Percentiles rank a stretch among this genome's conserved stretches.
Conservation (phyloP, 2,113 vertebrate genomes). For the Atrichornis clamosus region DNA sequence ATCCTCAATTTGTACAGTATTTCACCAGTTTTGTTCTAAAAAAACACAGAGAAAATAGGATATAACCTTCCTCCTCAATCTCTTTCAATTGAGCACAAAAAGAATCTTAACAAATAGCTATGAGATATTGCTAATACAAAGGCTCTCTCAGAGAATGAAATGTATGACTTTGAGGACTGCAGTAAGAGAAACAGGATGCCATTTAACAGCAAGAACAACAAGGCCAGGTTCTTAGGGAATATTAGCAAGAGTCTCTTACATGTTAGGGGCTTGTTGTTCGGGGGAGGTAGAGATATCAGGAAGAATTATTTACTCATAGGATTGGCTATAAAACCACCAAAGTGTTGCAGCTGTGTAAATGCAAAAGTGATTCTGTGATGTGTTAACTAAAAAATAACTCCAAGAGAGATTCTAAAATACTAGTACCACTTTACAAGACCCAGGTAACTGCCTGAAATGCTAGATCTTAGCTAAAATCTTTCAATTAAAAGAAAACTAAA, state of each 20-base stretch:
- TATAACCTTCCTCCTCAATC: background rate
- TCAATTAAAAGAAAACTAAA: background rate
- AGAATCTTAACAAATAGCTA: background rate
- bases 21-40: background rate
- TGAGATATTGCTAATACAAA: background rate
- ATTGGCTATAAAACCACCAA: background rate
- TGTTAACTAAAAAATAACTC: background rate
- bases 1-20: background rate
- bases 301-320: background rate
- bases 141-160: background rate
- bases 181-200: background rate
- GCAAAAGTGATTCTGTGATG: background rate
- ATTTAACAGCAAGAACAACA: background rate
- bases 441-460: background rate
- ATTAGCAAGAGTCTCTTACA: background rate
- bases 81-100: background rate
- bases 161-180: background rate
- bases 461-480: background rate
- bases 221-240: background rate
- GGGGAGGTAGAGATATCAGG: background rate
- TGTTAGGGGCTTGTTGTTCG: background rate
- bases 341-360: background rate
- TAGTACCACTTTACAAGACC: background rate
- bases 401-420: background rate
- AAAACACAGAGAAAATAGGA: background rate